phyloP scores from a whole-genome alignment of 2,797 vertebrate genomes.

The Pitangus sulphuratus region DNA sequence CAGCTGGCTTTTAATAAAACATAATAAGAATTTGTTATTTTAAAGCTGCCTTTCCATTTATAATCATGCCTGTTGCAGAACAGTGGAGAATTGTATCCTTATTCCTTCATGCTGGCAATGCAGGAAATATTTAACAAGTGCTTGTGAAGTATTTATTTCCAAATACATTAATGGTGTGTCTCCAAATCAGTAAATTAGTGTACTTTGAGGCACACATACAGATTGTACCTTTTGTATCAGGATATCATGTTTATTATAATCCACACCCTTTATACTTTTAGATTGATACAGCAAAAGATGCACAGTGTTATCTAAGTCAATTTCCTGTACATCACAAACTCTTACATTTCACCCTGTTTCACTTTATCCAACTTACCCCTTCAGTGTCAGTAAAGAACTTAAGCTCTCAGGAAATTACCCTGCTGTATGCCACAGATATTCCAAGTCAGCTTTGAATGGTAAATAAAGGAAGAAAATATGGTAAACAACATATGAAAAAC shows the following conservation, averaged over 20 bases:
- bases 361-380: background rate
- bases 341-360: background rate
- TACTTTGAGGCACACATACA: background rate
- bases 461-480: background rate
- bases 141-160: background rate
- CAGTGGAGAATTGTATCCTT: slow-evolving; percentile 26
- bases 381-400: background rate
- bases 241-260: background rate
- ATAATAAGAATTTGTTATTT: slow-evolving; percentile 44
- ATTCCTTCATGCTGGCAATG: background rate
- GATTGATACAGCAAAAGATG: background rate
- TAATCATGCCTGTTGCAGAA: background rate
- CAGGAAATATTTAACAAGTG: slow-evolving; percentile 23
- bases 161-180: background rate
- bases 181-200: background rate
- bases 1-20: slow-evolving; percentile 31
- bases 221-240: background rate
- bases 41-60: slow-evolving; percentile 30
- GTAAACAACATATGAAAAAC: background rate
- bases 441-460: background rate
- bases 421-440: background rate
- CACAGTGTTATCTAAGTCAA: background rate
- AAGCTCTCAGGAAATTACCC: background rate
- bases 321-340: background rate
- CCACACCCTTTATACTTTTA: background rate